These are phyloP conservation scores for Polymixis flavicincta DNA, from an alignment of 2,888 invertebrate species.

Conservation along the genomic window DNA sequence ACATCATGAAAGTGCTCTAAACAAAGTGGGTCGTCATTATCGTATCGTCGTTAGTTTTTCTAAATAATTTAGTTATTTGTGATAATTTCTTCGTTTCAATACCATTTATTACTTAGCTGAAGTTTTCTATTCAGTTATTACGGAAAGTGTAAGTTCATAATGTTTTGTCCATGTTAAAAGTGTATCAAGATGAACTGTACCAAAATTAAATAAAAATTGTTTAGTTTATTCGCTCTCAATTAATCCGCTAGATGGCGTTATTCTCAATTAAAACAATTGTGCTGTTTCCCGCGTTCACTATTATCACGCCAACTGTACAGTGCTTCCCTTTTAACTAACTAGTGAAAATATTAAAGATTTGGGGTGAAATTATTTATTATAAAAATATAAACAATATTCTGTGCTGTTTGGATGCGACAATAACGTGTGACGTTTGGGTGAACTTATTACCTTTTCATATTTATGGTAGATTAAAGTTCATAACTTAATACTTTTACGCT, in stretches of 20 bases:
- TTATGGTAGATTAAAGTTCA: not conserved
- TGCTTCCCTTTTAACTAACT: constrained; percentile 82
- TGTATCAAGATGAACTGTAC: not conserved
- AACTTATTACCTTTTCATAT: not conserved
- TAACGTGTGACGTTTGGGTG: not conserved
- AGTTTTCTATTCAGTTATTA: not conserved
- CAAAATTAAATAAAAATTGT: not conserved
- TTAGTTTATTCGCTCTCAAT: constrained; percentile 11
- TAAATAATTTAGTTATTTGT: too few species aligned
- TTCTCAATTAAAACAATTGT: constrained; percentile 70
- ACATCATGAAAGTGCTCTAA: constrained; percentile 17
- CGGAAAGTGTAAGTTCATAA: not conserved
- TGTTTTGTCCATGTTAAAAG: not conserved
- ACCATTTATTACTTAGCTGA: too few species aligned
- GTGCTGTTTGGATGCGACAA: constrained; percentile 9
- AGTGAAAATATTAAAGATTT: constrained; percentile 75
- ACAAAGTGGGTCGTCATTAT: not conserved
- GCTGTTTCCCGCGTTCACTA: constrained; percentile 57
- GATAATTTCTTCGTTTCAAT: not conserved
- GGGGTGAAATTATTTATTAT: constrained; percentile 41
- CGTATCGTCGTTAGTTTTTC: not conserved
- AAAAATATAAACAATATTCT: constrained; percentile 19
- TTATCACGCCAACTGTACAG: constrained; percentile 79
- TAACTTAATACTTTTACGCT: not conserved
- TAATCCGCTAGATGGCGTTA: constrained; percentile 79